Percentiles rank a stretch among this genome's conserved stretches.
phyloP scores from a whole-genome alignment of 1,140 invertebrate species.

The Bombus sylvicola region DNA sequence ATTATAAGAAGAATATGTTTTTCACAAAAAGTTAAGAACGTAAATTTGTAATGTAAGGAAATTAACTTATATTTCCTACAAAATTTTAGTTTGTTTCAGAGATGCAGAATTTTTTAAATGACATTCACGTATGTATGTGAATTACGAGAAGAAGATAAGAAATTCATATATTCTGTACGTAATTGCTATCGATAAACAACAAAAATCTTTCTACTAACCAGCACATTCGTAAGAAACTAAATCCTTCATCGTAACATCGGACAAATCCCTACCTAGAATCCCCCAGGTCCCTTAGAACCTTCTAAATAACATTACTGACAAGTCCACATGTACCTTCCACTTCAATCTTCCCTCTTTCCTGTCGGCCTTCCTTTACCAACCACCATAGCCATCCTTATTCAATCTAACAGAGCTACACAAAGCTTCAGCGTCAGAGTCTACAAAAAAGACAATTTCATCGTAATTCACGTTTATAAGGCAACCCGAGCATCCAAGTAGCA shows the following conservation, averaged over 20 bases:
- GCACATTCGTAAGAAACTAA: background rate
- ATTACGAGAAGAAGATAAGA: background rate
- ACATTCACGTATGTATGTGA: too few species aligned
- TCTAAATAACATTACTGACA: slow-evolving; percentile 5
- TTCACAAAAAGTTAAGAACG: too few species aligned
- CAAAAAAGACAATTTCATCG: background rate
- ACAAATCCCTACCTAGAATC: background rate
- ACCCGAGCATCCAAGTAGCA: background rate
- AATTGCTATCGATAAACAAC: background rate
- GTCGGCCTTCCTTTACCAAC: background rate
- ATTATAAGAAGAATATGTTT: too few species aligned
- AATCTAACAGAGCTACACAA: background rate
- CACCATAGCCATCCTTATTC: background rate
- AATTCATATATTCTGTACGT: background rate
- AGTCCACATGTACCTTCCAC: background rate
- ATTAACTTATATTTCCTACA: too few species aligned
- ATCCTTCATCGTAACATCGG: background rate
- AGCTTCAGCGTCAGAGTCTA: background rate
- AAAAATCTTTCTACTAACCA: background rate
- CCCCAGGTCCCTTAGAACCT: background rate
- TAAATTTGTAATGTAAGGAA: too few species aligned
- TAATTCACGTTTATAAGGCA: background rate
- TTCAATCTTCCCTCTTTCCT: background rate
- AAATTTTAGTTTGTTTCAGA: too few species aligned
- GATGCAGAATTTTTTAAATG: too few species aligned